Conservation (phyloP, 1,140 invertebrate species). For the Drepana arcuata region DNA sequence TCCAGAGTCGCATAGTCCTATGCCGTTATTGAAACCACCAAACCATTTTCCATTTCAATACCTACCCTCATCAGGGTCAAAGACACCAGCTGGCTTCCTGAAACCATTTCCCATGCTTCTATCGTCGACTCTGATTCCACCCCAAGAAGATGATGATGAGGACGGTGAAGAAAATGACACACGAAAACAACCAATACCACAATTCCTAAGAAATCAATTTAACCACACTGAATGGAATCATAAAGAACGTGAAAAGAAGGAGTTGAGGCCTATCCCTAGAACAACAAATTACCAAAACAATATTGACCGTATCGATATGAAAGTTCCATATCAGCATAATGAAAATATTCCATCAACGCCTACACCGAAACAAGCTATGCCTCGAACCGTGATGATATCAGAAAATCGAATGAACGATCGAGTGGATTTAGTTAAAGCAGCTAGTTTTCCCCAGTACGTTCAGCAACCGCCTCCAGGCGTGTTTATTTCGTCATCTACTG, state of each 20-base stretch:
- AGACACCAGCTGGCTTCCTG: slow-evolving; percentile 34
- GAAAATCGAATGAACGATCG: slow-evolving; percentile 31
- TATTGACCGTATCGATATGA: slow-evolving; percentile 41
- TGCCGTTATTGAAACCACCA: slow-evolving; percentile 45
- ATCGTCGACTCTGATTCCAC: slow-evolving; percentile 30
- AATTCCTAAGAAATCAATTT: slow-evolving; percentile 9
- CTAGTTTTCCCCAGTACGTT: slow-evolving; percentile 37
- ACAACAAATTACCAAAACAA: slow-evolving; percentile 25
- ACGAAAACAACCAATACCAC: slow-evolving; percentile 15
- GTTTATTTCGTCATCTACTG: slow-evolving; percentile 49
- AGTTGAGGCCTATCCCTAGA: slow-evolving; percentile 25
- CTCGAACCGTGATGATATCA: slow-evolving; percentile 43
- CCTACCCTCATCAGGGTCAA: slow-evolving; percentile 38
- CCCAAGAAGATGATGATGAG: slow-evolving; percentile 24
- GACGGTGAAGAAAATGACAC: slow-evolving; percentile 23
- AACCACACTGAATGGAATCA: slow-evolving; percentile 23
- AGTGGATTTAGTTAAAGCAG: slow-evolving; percentile 36
- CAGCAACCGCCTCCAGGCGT: slow-evolving; percentile 31
- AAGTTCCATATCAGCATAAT: slow-evolving; percentile 22
- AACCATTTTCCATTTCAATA: slow-evolving; percentile 45
- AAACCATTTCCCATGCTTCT: slow-evolving; percentile 38
- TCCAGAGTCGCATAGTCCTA: slow-evolving; percentile 42
- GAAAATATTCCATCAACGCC: slow-evolving; percentile 15
- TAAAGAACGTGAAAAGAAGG: slow-evolving; percentile 27
- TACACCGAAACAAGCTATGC: slow-evolving; percentile 19